A percentile compares a stretch with the other conserved stretches of the same genome.
Conservation (phyloP, 1,140 invertebrate genomes). For the Trissolcus basalis region DNA sequence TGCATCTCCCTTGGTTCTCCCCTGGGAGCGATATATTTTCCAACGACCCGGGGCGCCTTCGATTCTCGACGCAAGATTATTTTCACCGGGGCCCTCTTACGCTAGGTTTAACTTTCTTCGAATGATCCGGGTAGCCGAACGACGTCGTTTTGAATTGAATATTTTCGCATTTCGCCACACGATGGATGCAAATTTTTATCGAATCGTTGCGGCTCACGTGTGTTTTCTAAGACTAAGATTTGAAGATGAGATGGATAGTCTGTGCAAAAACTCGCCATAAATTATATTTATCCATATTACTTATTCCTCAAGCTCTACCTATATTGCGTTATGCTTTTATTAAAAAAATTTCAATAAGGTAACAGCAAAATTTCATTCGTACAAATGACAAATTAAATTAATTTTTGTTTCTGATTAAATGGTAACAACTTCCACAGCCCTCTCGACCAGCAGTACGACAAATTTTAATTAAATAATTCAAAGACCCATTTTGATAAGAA, state of each 20-base stretch:
- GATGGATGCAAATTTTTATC: constrained; percentile 45
- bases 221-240: no score
- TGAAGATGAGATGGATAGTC: constrained; percentile 4
- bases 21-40: constrained; percentile 72
- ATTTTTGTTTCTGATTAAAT: no score
- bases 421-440: no score
- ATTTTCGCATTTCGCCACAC: constrained; percentile 4
- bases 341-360: no score
- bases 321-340: no score
- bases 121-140: constrained; percentile 21
- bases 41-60: constrained; percentile 67
- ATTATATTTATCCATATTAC: no score
- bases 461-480: background rate
- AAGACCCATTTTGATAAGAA: background rate
- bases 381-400: no score
- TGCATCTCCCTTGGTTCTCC: constrained; percentile 58
- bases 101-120: constrained; percentile 36
- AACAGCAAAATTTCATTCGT: no score
- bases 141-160: constrained; percentile 29
- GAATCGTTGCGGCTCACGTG: constrained; percentile 20
- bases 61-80: constrained; percentile 54
- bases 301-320: no score
- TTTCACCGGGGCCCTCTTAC: constrained; percentile 28
- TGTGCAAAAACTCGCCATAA: no score
- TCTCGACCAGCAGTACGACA: no score